Evolutionary conservation across 1,140 invertebrate species (phyloP).

Genomic region (Bombus waltoni): DNA sequence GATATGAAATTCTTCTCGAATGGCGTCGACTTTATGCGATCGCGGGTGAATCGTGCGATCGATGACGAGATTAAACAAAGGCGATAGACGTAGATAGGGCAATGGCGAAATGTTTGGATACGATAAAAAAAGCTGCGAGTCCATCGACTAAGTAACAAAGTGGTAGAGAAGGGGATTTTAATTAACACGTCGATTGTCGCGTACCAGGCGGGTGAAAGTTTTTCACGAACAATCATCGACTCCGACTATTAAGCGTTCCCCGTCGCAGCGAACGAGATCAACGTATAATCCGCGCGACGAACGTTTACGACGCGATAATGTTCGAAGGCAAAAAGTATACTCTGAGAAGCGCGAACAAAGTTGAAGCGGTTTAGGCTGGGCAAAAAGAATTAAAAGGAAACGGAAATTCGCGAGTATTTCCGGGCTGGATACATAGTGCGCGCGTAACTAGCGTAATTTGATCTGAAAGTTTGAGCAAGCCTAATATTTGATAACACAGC

Average conservation of each 20-base stretch:
- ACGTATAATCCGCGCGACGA: neutral
- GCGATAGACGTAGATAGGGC: neutral
- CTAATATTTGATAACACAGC: slow-evolving; percentile 37
- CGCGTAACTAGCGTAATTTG: neutral
- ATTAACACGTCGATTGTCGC: slow-evolving; percentile 1
- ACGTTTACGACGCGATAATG: neutral
- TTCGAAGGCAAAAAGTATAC: neutral
- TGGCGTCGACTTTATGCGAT: neutral
- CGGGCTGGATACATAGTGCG: neutral
- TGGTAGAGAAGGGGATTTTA: neutral
- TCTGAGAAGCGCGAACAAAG: neutral
- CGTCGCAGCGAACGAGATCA: neutral
- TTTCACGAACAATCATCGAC: neutral
- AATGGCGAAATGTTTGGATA: neutral
- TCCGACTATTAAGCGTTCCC: neutral
- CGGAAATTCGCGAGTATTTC: neutral
- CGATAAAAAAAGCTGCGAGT: neutral
- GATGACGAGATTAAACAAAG: neutral
- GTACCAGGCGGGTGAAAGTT: neutral
- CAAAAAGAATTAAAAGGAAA: too few species aligned
- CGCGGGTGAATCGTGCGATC: too few species aligned
- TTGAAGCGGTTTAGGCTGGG: neutral
- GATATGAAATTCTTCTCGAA: neutral
- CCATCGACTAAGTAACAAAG: neutral
- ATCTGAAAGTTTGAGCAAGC: neutral